Base-by-base conservation (phyloP, 2,797 vertebrate genomes). In the Sandelia bainsii region DNA sequence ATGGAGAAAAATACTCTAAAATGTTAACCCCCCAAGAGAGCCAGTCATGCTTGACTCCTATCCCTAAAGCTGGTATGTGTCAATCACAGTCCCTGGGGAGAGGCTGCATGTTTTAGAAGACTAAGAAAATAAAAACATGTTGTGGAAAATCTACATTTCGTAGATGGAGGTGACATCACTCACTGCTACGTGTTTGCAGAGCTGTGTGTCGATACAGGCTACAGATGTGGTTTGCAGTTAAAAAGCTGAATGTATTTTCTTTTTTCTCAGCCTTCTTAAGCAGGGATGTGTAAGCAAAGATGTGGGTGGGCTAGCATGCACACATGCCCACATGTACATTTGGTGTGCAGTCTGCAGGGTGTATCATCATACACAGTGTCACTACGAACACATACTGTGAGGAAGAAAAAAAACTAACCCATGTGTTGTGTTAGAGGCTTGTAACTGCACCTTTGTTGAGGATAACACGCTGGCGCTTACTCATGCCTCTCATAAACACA, bases 141-240 rank as follows among this genome's bases (percentile, higher is more conserved):
- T 87, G 87, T 77, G 80, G 75, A 89, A 91, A 91, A 91, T 82
- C 82, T 86, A 89, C 91, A 91, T 92, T 90, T 87, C 82, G 86
- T 83, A 81, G 82, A 93, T 69, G 82, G 84, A 87, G 81, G 80
- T 69, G 62, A 91, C 83, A 83, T 90, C 85, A 81, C 75, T 90
- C 80, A 63, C 75, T 77, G 81, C 81, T 75, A 63, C 79, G 63
- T 89, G 85, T 91, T 91, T 88, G 82, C 83, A 65, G 87, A 85
- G 80, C 79, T 76, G 84, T 78, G 80, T 76, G 74, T 73, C 52
- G 22, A 67, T 40, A 58, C 58, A 4, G 57, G 72, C 78, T 80
- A 81, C 85, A 88, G 85, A 91, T 92, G 92, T 89, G 87, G 87
- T 81, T 83, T 81, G 56, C 73, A 73, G 81, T 79, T 84, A 39